Conservation (phyloP, 2,888 invertebrate genomes). For the Rhyacophila evoluta region DNA sequence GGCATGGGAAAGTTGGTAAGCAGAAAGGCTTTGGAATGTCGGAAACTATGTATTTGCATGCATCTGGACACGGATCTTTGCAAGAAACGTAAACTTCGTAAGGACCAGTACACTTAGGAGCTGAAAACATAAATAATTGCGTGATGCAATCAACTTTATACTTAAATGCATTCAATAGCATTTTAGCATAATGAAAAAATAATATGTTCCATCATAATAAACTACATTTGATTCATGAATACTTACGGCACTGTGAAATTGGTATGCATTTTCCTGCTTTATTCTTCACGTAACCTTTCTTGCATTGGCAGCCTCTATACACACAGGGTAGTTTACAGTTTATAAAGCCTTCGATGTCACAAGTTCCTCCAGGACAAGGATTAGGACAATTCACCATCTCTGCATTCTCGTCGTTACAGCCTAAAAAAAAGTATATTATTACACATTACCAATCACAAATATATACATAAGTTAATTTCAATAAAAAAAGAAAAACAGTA, state of each 20-base stretch:
- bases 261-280: slow-evolving; percentile 32
- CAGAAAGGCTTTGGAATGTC: neutral
- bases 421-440: neutral
- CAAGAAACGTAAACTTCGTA: slow-evolving; percentile 37
- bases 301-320: slow-evolving; percentile 40
- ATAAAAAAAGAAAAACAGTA: no score
- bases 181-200: no score
- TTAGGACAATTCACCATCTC: slow-evolving; percentile 1
- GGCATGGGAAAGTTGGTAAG: slow-evolving; percentile 30
- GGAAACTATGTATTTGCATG: slow-evolving; percentile 34
- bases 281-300: slow-evolving; percentile 35
- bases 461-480: no score
- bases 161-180: no score
- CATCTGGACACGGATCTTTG: slow-evolving; percentile 39
- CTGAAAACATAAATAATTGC: neutral
- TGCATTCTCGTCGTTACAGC: neutral
- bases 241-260: slow-evolving; percentile 36
- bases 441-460: no score
- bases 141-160: neutral
- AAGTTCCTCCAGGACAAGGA: slow-evolving; percentile 12
- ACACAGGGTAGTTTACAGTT: neutral
- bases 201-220: no score
- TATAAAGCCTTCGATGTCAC: neutral
- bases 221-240: neutral
- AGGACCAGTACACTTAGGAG: slow-evolving; percentile 27